Evolutionary conservation across 2,888 invertebrate species (phyloP).

Genomic region (Sympetrum striolatum): DNA sequence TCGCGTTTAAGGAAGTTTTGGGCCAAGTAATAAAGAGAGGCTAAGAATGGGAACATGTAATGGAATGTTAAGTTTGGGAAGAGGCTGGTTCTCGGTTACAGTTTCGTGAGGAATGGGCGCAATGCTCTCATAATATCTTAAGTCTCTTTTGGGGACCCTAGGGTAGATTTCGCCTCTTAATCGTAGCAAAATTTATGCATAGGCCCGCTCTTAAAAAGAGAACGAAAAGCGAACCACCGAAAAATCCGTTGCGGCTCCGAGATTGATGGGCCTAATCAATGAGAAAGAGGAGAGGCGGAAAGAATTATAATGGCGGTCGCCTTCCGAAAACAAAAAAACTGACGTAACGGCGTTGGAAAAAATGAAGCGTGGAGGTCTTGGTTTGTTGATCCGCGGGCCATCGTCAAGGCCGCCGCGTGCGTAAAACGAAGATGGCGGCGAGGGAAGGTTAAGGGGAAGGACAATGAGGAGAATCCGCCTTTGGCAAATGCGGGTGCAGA

Average conservation of each 20-base stretch:
- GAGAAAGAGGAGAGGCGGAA: not conserved
- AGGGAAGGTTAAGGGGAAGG: slow-evolving; percentile 28
- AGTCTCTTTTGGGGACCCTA: too few species aligned
- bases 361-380: not conserved
- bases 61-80: too few species aligned
- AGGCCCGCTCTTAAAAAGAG: not conserved
- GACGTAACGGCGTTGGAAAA: not conserved
- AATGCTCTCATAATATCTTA: too few species aligned
- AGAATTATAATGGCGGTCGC: not conserved
- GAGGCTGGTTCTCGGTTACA: too few species aligned
- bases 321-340: not conserved
- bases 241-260: not conserved
- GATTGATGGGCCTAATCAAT: not conserved
- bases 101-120: too few species aligned
- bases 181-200: not conserved
- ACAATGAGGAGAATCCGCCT: not conserved
- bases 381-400: slow-evolving; percentile 26
- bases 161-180: too few species aligned
- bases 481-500: not conserved
- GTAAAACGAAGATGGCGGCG: not conserved
- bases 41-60: too few species aligned
- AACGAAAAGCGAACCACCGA: not conserved
- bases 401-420: slow-evolving; percentile 15
- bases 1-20: too few species aligned
- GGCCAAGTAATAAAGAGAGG: too few species aligned